Base-by-base conservation (phyloP, 2,113 vertebrate species). In the Leiothrix lutea region DNA sequence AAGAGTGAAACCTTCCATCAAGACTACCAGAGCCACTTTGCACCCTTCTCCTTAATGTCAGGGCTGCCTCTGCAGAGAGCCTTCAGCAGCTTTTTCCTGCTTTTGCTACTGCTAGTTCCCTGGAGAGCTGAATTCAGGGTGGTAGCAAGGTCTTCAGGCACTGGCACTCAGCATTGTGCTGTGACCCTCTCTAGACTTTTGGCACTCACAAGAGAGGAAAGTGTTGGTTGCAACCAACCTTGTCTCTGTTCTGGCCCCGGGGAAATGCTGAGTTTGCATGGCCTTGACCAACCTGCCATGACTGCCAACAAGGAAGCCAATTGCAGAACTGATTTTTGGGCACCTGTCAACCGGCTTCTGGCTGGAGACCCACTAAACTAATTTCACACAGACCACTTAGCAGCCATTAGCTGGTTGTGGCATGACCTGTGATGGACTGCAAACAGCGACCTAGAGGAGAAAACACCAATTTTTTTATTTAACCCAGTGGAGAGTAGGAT, bases 291-390 rank as follows among this genome's bases (percentile, higher is more conserved):
- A 26, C 29, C 15, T 45, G 64, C 90, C 54, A 16, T 81, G 90
- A 71, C 48, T 81, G 92, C 88, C 92, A 94, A 24, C 3, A 21
- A 60, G 51, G 60, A 91, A 87, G 67, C 72, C 89, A 72, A 36
- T 0, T 81, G 83, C 15, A 92, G 64, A 36, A 38, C 60, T 86
- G 91, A 45, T 42, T 90, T 92, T 88, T 73, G 85, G 88, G 94
- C 75, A 92, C 91, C 80, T 89, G 80, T 95, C 92, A 96, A 79
- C 69, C 45, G 51, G 80, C 1, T 13, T 86, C 94, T 92, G 92
- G 51, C 82, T 78, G 69, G 72, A 92, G 80, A 96, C 51, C 64
- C 44, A 90, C 67, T 93, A 66, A 92, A 93, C 88, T 77, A 31
- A 93, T 95, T 93, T 83, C 67, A 60, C 22, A 42, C 69, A 78